Evolutionary conservation across 2,113 vertebrate species (phyloP), one percentile per base, ranked within the genome.

Genomic region (Oncorhynchus clarkii): DNA sequence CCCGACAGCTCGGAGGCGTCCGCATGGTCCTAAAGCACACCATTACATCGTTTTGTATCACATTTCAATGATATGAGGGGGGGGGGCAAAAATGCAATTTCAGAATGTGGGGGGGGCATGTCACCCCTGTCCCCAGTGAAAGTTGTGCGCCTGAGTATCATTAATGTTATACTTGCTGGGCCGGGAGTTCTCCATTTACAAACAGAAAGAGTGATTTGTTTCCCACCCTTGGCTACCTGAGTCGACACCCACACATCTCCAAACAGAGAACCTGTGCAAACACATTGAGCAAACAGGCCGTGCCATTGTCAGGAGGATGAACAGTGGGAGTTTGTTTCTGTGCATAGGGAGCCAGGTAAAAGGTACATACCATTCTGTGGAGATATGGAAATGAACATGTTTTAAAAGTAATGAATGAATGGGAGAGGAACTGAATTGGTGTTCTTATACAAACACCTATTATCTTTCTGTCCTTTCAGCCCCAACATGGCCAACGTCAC

Each of bases 361-460:
- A 77, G 78, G 78, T 79, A 64, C 18, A 34, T 70, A 64, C 70
- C 78, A 75, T 76, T 81, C 75, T 74, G 66, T 72, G 48, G 60
- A 8, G 62, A 82, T 76, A 79, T 66, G 31, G 70, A 80, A 80
- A 85, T 71, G 73, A 82, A 80, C 76, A 73, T 48, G 1, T 57
- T 73, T 84, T 73, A 80, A 77, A 79, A 73, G 79, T 80, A 80
- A 45, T 11, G 8, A 45, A 88, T 77, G 81, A 85, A 87, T 84
- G 83, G 70, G 78, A 81, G 34, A 70, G 74, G 85, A 82, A 88
- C 75, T 76, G 81, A 68, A 74, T 39, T 22, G n/a, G 20, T 62
- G 59, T 62, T 22, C n/a, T 62, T 62, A 87, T 79, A 89, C 85
- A 92, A 92, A 88, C 86, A 87, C 54, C 76, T 80, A 79, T 89